These are phyloP conservation scores for Agriopis aurantiaria DNA, from an alignment of 2,888 invertebrate species.

Conservation along the genomic window DNA sequence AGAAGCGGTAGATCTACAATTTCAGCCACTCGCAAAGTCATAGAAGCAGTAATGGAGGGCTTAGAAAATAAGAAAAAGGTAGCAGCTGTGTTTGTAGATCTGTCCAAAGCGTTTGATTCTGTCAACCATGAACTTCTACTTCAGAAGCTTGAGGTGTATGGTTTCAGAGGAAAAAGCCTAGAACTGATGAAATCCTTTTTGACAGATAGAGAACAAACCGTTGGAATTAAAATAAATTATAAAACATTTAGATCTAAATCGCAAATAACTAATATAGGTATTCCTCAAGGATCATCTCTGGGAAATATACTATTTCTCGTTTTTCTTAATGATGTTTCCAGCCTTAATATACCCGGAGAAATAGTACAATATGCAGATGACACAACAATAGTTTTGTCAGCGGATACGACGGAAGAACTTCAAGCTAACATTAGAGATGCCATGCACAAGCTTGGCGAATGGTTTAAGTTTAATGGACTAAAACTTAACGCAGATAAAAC, in stretches of 20 bases:
- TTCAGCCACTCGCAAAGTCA: neutral
- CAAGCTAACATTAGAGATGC: neutral
- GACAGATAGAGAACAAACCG: neutral
- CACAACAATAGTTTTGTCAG: neutral
- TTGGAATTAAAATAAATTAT: neutral
- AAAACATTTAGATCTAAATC: neutral
- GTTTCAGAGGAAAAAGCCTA: neutral
- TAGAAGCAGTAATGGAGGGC: neutral
- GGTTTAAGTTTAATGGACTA: neutral
- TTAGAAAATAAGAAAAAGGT: neutral
- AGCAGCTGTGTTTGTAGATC: slow-evolving; percentile 2
- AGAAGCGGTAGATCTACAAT: neutral
- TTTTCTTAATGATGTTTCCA: neutral
- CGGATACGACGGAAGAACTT: neutral
- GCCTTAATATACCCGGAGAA: neutral
- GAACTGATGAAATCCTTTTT: neutral
- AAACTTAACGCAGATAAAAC: neutral
- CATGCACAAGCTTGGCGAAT: neutral
- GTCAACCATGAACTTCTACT: slow-evolving; percentile 1
- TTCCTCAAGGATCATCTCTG: neutral
- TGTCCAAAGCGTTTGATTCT: slow-evolving; percentile 4
- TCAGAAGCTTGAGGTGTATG: neutral
- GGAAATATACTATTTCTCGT: neutral
- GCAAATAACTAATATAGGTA: neutral
- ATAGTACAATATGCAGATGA: neutral